phyloP scores from a whole-genome alignment of 2,797 vertebrate genomes.

The Enteromius treurensis region DNA sequence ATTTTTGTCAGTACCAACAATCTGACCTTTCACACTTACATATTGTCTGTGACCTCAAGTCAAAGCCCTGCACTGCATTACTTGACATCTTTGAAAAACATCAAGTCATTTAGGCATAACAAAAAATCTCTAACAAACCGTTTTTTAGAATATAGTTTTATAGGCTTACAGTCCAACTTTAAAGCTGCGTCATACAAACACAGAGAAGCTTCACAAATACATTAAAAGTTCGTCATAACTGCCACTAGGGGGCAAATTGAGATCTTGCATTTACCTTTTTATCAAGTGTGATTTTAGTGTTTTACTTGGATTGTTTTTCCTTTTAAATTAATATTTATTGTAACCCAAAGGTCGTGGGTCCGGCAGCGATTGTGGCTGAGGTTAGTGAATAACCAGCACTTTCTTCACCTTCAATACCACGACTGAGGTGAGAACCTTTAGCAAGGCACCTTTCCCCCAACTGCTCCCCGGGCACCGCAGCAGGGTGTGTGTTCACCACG shows the following conservation, averaged over 20 bases:
- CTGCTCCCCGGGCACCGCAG: too few species aligned
- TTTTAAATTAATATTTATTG: neutral
- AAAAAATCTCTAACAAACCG: neutral
- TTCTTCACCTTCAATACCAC: too few species aligned
- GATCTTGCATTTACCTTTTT: neutral
- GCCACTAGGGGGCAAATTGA: slow-evolving; percentile 18
- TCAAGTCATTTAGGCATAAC: neutral
- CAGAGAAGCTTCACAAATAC: neutral
- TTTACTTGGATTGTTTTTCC: neutral
- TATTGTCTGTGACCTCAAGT: neutral
- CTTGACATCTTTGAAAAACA: neutral
- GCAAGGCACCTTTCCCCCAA: too few species aligned
- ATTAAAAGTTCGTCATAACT: neutral
- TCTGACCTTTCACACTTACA: neutral
- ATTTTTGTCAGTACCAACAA: neutral
- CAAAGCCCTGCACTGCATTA: neutral
- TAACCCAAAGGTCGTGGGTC: too few species aligned
- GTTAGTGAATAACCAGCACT: too few species aligned
- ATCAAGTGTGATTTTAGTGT: neutral
- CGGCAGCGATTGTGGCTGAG: too few species aligned
- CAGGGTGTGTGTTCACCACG: too few species aligned
- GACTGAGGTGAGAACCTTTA: too few species aligned
- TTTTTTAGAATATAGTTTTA: slow-evolving; percentile 8
- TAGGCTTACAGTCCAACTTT: neutral
- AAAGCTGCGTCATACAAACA: neutral